Percentiles rank a stretch among this genome's conserved stretches.
Conservation (phyloP, 2,888 invertebrate genomes). For the Nomada hirtipes region DNA sequence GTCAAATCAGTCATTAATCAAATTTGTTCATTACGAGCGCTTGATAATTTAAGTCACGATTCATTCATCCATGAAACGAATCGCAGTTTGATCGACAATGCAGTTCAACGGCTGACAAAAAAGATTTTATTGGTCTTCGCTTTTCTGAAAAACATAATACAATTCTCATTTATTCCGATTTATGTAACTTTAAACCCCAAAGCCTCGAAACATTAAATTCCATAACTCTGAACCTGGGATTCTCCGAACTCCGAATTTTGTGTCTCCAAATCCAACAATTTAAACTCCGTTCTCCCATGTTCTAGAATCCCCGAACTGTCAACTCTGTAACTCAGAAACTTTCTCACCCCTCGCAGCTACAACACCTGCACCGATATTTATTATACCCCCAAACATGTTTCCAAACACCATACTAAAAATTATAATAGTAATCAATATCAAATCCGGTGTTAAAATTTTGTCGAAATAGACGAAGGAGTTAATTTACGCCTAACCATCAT, state of each 20-base stretch:
- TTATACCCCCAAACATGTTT: too few species aligned
- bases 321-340: constrained; percentile 4
- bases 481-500: neutral
- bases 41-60: neutral
- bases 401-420: too few species aligned
- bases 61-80: neutral
- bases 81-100: neutral
- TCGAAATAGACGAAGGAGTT: too few species aligned
- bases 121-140: too few species aligned
- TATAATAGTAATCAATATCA: too few species aligned
- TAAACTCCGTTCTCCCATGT: neutral
- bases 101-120: too few species aligned
- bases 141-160: too few species aligned
- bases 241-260: neutral
- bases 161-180: neutral
- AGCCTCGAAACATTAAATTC: neutral
- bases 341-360: neutral
- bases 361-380: too few species aligned
- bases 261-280: constrained; percentile 4
- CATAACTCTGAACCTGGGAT: neutral
- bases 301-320: constrained; percentile 2
- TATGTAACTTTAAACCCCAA: neutral
- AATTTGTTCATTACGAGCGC: neutral
- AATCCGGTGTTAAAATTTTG: too few species aligned
- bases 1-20: neutral